Evolutionary conservation across 2,113 vertebrate genomes (phyloP).

Genomic region (Zootoca vivipara): DNA sequence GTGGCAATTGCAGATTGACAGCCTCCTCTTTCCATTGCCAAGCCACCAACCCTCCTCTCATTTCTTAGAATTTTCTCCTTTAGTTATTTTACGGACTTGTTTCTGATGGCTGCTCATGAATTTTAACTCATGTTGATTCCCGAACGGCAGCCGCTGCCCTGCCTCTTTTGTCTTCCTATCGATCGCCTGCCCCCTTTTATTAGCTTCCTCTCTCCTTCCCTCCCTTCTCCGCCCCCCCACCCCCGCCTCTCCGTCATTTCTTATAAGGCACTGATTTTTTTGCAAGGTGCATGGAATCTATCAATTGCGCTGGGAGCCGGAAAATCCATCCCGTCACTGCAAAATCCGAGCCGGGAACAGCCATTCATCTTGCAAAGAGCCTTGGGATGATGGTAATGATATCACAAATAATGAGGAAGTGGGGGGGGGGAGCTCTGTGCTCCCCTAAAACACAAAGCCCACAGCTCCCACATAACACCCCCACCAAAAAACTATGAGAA

Average conservation of each 20-base stretch:
- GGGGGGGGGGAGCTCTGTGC: too few relatives aligned
- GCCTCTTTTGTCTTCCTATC: neutral
- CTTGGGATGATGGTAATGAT: neutral
- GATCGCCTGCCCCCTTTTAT: neutral
- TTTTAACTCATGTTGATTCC: neutral
- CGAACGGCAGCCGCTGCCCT: neutral
- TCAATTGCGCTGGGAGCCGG: neutral
- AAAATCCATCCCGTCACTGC: neutral
- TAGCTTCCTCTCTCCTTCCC: neutral
- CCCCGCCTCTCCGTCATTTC: neutral
- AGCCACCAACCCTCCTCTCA: neutral
- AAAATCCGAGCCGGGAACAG: neutral
- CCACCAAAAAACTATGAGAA: neutral
- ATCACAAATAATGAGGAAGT: neutral
- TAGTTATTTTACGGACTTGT: neutral
- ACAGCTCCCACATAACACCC: neutral
- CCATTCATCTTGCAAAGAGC: neutral
- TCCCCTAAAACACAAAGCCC: neutral
- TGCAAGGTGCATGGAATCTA: neutral
- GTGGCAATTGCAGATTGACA: neutral
- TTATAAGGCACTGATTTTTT: neutral
- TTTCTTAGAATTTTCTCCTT: neutral
- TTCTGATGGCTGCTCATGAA: neutral
- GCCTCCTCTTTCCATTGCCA: too few relatives aligned
- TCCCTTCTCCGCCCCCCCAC: neutral